Evolutionary conservation across 2,888 invertebrate genomes (phyloP), one percentile per base, ranked within the genome.

Genomic region (Gastracanthus pulcherrimus): DNA sequence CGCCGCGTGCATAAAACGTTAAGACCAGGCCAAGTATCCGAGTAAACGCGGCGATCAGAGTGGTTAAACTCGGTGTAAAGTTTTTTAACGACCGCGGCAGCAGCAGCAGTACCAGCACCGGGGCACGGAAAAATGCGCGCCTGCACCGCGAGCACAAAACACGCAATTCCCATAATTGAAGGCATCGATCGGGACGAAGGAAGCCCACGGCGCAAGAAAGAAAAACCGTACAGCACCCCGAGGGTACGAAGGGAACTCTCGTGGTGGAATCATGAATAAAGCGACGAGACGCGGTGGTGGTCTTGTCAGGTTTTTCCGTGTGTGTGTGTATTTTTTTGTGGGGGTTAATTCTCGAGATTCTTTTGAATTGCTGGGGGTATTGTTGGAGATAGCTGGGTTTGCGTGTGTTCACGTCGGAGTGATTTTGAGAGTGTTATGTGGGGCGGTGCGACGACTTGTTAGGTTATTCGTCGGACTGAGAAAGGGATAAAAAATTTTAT

Each of bases 81-180:
- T 62, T 34, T 45, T 41, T 67, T 41, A 67, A 67, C 45, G 67
- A 67, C 34, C 51, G 41, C 9, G 58, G 55, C 29, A 45, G 31
- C 29, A 9, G 45, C n/a, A 3, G 36, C n/a, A n/a, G n/a, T n/a
- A n/a, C n/a, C n/a, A n/a, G n/a, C n/a, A n/a, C 51, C 51, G 23
- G 19, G 16, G 55, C 26, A 26, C 34, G 51, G 31, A 76, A 76
- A 69, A 69, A 58, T 60, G 26, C 51, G 34, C 26, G 31, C 31
- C 23, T n/a, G n/a, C n/a, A n/a, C n/a, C n/a, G n/a, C n/a, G n/a
- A n/a, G 29, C 51, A 48, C 58, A 58, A 36, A 71, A 62, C 77
- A 77, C 62, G 70, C 77, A 62, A 71, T 77, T 77, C 62, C 29
- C 48, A 69, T 70, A 71, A 77, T 77, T 77, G 77, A 70, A 70